Base-by-base conservation (phyloP, 1,140 invertebrate species). In the Heliconius eleuchia region DNA sequence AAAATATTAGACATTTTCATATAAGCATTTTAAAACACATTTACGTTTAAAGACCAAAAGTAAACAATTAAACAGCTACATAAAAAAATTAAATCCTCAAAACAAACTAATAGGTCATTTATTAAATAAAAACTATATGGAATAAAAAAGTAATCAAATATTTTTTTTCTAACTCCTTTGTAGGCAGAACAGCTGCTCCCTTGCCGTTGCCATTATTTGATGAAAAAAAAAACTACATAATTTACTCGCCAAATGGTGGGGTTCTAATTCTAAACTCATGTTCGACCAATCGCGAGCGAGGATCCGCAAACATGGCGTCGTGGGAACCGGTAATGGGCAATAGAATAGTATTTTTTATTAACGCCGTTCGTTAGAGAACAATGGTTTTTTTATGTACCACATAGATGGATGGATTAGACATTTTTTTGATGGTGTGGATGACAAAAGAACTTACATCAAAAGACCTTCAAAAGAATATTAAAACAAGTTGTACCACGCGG, bases 311-410 rank as follows among this genome's bases (percentile, higher is more conserved):
- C 88, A 93, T 93, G 92, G 92, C 92, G 90, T 86, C 92, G 91
- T 93, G 91, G 90, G 92, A 94, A 93, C 91, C 91, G 89, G 91
- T 92, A 92, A 93, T 93, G 91, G 91, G 86, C 89, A 87, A 89
- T 93, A 94, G 91, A 94, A 94, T 93, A 90, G 90, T 91, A 92
- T 93, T 94, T 94, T 93, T 92, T 80, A 91, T 92, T 92, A 92
- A 89, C 89, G 86, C 85, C 85, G 87, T 91, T 85, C 82, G 86
- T 83, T 81, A 82, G 84, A 88, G 88, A 91, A 92, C 89, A 89
- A 92, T 93, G 82, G 86, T 81, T 81, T 83, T 89, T 91, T 89
- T 88, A 86, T 83, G 6, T 72, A 42, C 71, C n/a, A 66, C 60
- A 66, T 66, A 66, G 60, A 66, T 66, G 57, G 57, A 60, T 60